Base-by-base conservation (phyloP, 2,113 vertebrate genomes). In the Silurus glanis region DNA sequence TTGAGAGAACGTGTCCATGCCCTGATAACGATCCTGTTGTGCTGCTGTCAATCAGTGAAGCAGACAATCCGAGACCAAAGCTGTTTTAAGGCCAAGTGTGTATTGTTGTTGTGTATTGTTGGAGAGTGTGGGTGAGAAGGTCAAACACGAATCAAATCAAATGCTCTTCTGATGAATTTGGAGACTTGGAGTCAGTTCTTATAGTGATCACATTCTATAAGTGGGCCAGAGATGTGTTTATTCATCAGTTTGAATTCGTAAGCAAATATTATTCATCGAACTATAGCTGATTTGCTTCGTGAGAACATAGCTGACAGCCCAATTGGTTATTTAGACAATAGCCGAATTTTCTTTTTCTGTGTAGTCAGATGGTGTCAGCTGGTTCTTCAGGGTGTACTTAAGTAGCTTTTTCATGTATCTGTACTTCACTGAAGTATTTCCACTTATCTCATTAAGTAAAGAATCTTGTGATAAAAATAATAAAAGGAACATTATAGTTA, bases 1-100 rank as follows among this genome's bases (percentile, higher is more conserved):
- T 56, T 9, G 37, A 1, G 62, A 81, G 61, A 59, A 78, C 76
- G 5, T 28, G 23, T 80, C 72, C 45, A 12, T 53, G 56, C 55
- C 82, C 74, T 55, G 62, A 82, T 82, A 82, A 74, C 75, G 64
- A 85, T 71, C 28, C 84, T 80, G 37, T 83, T 45, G 67, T 64
- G 85, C 62, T 56, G 59, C 62, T 23, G 66, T 91, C 87, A 89
- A 82, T 83, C 85, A 87, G 58, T 49, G 17, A 84, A 85, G 17
- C 76, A 45, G 83, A 62, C 86, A 67, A 88, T 59, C 9, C 83
- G 88, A 89, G 88, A 45, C 80, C 84, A 69, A 85, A 4, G 16
- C 79, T 80, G 66, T 87, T 90, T 74, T 47, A 88, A 91, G 86
- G 87, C 91, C 88, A 89, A 16, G 37, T 74, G 53, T 86, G 47